Conservation (phyloP, 2,113 vertebrate genomes). For the Phasianus colchicus region DNA sequence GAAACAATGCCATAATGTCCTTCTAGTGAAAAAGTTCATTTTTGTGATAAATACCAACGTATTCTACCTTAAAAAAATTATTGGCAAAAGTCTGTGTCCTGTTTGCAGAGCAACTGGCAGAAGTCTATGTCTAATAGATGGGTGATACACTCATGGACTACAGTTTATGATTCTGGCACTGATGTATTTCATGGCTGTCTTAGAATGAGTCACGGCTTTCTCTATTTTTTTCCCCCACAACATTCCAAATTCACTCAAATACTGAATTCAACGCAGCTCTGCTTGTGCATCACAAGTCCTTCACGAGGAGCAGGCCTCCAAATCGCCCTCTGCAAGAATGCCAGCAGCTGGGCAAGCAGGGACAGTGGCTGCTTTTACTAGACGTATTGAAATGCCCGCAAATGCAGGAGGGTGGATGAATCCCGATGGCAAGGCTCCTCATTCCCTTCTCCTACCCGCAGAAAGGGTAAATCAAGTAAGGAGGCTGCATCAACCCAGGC, state of each 20-base stretch:
- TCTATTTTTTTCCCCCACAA: background rate
- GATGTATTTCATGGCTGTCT: constrained; percentile 7
- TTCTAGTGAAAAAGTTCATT: background rate
- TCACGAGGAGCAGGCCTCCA: background rate
- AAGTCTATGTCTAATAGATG: constrained; percentile 24
- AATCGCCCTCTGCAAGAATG: background rate
- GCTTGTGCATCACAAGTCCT: background rate
- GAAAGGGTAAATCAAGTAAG: constrained; percentile 6
- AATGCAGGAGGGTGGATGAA: background rate
- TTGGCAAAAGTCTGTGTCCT: background rate
- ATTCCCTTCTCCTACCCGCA: background rate
- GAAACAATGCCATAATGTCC: background rate
- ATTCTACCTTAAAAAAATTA: constrained; percentile 38
- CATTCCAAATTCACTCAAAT: constrained; percentile 13
- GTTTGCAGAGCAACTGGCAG: background rate
- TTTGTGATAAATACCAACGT: background rate
- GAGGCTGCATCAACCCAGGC: background rate
- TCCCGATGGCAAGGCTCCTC: background rate
- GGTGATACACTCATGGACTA: constrained; percentile 3
- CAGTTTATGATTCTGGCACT: constrained; percentile 35
- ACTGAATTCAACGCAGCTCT: background rate
- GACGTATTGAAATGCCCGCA: background rate
- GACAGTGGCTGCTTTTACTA: background rate
- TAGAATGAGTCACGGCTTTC: constrained; percentile 33
- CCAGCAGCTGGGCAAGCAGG: background rate